Percentiles rank a stretch among this genome's conserved stretches.
phyloP scores from a whole-genome alignment of 1,140 invertebrate species.

The Neoseiulus cucumeris region DNA sequence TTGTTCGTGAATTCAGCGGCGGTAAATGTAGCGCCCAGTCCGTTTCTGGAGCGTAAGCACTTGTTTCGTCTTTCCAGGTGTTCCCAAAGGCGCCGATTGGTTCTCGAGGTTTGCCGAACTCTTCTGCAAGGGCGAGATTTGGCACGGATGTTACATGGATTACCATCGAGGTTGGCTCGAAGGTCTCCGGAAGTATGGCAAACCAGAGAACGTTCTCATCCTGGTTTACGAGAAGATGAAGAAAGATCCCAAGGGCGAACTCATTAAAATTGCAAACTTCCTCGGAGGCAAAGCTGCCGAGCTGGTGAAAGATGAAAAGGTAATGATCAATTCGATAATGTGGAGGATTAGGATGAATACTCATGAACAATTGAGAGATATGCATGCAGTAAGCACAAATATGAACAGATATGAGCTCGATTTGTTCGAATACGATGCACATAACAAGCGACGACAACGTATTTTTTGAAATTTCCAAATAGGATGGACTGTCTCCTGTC shows the following conservation, averaged over 20 bases:
- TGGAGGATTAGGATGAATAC: neutral
- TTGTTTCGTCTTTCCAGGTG: neutral
- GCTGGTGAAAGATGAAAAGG: constrained; percentile 22
- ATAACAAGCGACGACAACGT: no score
- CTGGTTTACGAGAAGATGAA: constrained; percentile 33
- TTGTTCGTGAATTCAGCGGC: no score
- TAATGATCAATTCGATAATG: constrained; percentile 14
- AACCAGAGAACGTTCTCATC: constrained; percentile 28
- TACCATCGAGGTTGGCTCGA: constrained; percentile 25
- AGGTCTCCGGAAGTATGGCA: constrained; percentile 16
- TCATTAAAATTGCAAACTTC: constrained; percentile 29
- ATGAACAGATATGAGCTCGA: no score
- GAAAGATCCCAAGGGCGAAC: constrained; percentile 25
- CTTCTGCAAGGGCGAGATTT: constrained; percentile 23
- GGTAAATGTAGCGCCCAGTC: no score
- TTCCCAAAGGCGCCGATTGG: constrained; percentile 16
- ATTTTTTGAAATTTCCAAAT: no score
- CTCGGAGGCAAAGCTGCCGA: constrained; percentile 22
- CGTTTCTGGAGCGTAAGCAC: neutral
- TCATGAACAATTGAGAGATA: no score
- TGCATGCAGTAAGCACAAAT: no score
- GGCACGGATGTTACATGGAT: constrained; percentile 28
- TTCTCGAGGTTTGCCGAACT: constrained; percentile 26
- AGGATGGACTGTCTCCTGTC: no score
- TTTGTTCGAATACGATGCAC: no score